These are phyloP conservation scores for Theocolax elegans DNA, from an alignment of 1,140 invertebrate genomes.

Conservation along the genomic window DNA sequence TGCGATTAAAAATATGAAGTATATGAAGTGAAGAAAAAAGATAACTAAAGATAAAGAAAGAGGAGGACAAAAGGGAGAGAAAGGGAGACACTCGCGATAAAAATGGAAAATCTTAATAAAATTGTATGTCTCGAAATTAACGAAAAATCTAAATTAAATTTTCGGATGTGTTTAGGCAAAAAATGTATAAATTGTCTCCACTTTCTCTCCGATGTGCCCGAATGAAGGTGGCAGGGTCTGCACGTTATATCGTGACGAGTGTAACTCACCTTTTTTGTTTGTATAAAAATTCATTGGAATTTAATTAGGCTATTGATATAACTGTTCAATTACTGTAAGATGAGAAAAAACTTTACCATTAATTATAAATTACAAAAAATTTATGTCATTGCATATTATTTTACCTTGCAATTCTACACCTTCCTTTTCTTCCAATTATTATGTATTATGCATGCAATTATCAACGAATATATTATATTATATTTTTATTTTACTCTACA, in stretches of 20 bases:
- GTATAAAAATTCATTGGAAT: constrained; percentile 63
- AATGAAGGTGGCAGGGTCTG: constrained; percentile 52
- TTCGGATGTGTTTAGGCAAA: constrained; percentile 2
- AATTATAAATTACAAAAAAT: constrained; percentile 63
- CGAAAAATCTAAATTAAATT: constrained; percentile 15
- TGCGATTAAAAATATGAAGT: constrained; percentile 24
- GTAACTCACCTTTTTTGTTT: constrained; percentile 61
- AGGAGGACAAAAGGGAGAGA: constrained; percentile 31
- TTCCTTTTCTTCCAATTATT: constrained; percentile 8
- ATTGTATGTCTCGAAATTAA: constrained; percentile 6
- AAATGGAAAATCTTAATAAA: background rate
- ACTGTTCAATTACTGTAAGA: constrained; percentile 63
- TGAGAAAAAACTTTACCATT: constrained; percentile 62
- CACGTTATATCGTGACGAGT: constrained; percentile 55
- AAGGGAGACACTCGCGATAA: background rate
- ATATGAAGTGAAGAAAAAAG: constrained; percentile 32
- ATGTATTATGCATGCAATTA: constrained; percentile 19
- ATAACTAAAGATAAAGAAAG: constrained; percentile 24
- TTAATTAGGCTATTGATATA: constrained; percentile 63
- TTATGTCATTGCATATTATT: constrained; percentile 27
- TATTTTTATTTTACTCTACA: too few relatives aligned
- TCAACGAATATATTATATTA: constrained; percentile 15
- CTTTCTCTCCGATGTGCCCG: constrained; percentile 47
- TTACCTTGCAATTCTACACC: constrained; percentile 9
- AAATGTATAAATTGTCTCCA: constrained; percentile 42